A percentile compares a stretch with the other conserved stretches of the same genome.
phyloP scores from a whole-genome alignment of 2,113 vertebrate genomes.

The Stegastes partitus region DNA sequence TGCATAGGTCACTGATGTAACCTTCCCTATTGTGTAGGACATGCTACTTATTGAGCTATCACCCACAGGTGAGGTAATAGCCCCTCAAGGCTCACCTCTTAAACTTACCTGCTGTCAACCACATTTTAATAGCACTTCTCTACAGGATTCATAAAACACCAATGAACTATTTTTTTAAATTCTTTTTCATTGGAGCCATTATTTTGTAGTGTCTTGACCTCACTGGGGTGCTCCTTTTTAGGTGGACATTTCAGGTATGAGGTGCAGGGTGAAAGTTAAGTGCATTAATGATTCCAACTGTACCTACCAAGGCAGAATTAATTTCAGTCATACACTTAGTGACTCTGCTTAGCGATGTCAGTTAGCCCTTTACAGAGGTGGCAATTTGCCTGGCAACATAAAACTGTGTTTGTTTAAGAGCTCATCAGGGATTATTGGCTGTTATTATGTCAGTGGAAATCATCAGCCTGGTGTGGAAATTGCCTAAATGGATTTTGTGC shows the following conservation, averaged over 20 bases:
- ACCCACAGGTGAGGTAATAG: conserved; percentile 53
- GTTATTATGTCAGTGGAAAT: conserved; percentile 66
- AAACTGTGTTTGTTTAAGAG: conserved; percentile 69
- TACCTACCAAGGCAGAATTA: conserved; percentile 9
- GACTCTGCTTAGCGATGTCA: conserved; percentile 41
- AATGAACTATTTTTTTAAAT: not conserved
- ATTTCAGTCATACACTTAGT: conserved; percentile 21
- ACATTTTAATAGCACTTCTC: conserved; percentile 49
- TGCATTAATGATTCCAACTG: conserved; percentile 26
- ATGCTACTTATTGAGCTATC: conserved; percentile 58
- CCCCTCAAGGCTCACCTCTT: conserved; percentile 43
- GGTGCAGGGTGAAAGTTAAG: conserved; percentile 13
- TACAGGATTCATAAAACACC: conserved; percentile 61
- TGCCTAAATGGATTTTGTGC: conserved; percentile 67
- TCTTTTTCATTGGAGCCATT: conserved; percentile 31
- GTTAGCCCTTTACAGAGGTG: conserved; percentile 37
- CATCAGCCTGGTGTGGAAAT: conserved; percentile 60
- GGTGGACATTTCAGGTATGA: conserved; percentile 7
- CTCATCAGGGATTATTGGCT: conserved; percentile 67
- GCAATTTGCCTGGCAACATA: conserved; percentile 55
- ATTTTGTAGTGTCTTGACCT: conserved; percentile 47
- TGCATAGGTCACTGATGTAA: conserved; percentile 45
- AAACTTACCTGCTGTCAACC: conserved; percentile 52
- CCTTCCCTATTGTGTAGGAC: conserved; percentile 30
- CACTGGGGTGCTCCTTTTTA: conserved; percentile 20